Base-by-base conservation (phyloP, 2,888 invertebrate species). In the Chironomus riparius region DNA sequence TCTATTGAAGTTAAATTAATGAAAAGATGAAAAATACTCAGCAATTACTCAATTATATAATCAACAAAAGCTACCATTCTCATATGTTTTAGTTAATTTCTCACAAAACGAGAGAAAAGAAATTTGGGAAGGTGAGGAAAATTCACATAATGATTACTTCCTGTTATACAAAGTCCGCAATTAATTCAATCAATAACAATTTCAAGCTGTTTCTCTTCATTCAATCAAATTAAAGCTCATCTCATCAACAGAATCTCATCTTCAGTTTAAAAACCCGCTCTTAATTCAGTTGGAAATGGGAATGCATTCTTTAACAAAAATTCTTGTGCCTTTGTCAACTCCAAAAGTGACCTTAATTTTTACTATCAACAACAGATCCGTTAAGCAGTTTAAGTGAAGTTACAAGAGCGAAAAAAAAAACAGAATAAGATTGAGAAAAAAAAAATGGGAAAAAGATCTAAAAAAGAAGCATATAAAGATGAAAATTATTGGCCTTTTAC, bases 401-500 rank as follows among this genome's bases (percentile, higher is more conserved):
- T 38, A 38, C 38, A 38, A 38, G 38, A 38, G 38, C 38, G 38
- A 38, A 38, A 28, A n/a, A n/a, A 38, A 38, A 38, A 38, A 38
- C 38, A 38, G 38, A 38, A 38, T 38, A 10, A 38, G 38, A 38
- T 38, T n/a, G n/a, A n/a, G n/a, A n/a, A n/a, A 10, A 38, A 38
- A 38, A 38, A 38, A 10, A 38, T 28, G 28, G 28, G 28, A 38
- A 38, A 38, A 38, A 38, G 38, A 38, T 38, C 38, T 38, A 38
- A 38, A 38, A 38, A 38, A 38, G 38, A 38, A 38, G 38, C 38
- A 38, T 38, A 38, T 38, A 21, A 65, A 24, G 22, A 24, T 24
- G 65, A 21, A 56, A 65, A 24, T 65, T 65, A 65, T 65, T 65
- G 65, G 65, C 22, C 65, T 65, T 65, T 65, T 65, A 65, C 65